Base-by-base conservation (phyloP, 2,888 invertebrate genomes). In the Cataglyphis livida region DNA sequence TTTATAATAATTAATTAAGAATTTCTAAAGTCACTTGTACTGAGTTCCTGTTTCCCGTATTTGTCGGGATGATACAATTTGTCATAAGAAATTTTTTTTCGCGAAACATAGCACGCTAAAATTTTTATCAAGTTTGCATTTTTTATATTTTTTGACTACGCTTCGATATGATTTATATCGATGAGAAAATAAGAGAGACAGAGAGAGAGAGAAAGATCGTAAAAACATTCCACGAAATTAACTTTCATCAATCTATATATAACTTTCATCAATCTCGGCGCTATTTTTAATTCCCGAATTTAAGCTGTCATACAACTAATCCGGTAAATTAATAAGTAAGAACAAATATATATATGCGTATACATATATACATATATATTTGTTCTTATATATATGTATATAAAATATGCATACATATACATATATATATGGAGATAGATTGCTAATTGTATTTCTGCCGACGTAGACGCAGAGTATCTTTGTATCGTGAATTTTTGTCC, bases 381-480 rank as follows among this genome's bases (percentile, higher is more conserved):
- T 28, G 25, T 28, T 28, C 25, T 28, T 15, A 41, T n/a, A 41
- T 59, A 25, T 57, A 71, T 57, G 38, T n/a, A 59, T n/a, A 59
- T 59, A 61, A 21, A 15, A 32, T 35, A 70, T 54, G 32, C 44
- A 48, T 68, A 65, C 51, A 68, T 68, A 35, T n/a, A 51, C 12
- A 21, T 32, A n/a, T 54, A 70, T 61, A 44, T 74, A 61, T 44
- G 74, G 74, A 74, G 61, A 44, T 74, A 74, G 61, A 41, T 74
- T 44, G 74, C 74, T 74, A 44, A 74, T 74, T 74, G 74, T 74
- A 74, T 44, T 74, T 73, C 61, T 74, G 74, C 44, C 61, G 61
- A 62, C 25, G 21, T 74, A 74, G 61, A 61, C 44, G 44, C 61
- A 61, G 61, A 74, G 61, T 61, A 74, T 61, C 74, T 74, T 74